A percentile compares a stretch with the other conserved stretches of the same genome.
Evolutionary conservation across 2,888 invertebrate genomes (phyloP).

Genomic region (Idaea aversata): DNA sequence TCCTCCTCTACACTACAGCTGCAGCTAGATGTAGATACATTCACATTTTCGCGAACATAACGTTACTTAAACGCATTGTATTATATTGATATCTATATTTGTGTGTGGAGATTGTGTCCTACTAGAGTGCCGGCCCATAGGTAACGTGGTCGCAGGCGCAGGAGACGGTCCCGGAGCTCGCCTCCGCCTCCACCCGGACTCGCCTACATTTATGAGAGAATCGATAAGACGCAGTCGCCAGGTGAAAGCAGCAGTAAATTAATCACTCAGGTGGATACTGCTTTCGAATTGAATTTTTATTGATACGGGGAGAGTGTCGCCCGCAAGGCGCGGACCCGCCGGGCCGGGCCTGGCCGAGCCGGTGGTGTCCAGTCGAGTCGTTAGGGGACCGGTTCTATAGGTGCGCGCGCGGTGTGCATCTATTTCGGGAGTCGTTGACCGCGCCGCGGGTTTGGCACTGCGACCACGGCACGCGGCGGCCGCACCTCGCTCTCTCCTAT

Average conservation of each 20-base stretch:
- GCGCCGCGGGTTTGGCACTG: conserved; percentile 67
- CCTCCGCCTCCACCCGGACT: background rate
- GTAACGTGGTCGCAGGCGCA: background rate
- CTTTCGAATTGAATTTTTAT: conserved; percentile 75
- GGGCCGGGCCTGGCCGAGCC: too few species aligned
- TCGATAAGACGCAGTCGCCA: conserved; percentile 34
- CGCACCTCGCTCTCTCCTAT: conserved; percentile 38
- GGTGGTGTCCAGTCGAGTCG: too few species aligned
- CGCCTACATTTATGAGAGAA: conserved; percentile 24
- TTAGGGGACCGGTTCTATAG: conserved; percentile 71
- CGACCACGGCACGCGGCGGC: conserved; percentile 37
- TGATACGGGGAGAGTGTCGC: conserved; percentile 56
- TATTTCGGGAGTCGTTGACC: conserved; percentile 80
- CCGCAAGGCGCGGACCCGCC: conserved; percentile 63
- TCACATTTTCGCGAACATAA: too few species aligned
- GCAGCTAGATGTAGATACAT: too few species aligned
- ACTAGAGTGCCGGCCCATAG: background rate
- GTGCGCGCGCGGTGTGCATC: conserved; percentile 65
- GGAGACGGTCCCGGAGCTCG: background rate
- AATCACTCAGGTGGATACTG: conserved; percentile 71
- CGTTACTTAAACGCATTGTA: too few species aligned
- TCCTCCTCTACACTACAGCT: too few species aligned
- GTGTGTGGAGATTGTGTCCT: background rate
- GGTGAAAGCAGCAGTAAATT: conserved; percentile 69
- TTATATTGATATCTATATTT: background rate